A percentile compares a stretch with the other conserved stretches of the same genome.
These are phyloP conservation scores for Indicator maculatus DNA, from an alignment of 2,113 vertebrate genomes.

Conservation along the genomic window DNA sequence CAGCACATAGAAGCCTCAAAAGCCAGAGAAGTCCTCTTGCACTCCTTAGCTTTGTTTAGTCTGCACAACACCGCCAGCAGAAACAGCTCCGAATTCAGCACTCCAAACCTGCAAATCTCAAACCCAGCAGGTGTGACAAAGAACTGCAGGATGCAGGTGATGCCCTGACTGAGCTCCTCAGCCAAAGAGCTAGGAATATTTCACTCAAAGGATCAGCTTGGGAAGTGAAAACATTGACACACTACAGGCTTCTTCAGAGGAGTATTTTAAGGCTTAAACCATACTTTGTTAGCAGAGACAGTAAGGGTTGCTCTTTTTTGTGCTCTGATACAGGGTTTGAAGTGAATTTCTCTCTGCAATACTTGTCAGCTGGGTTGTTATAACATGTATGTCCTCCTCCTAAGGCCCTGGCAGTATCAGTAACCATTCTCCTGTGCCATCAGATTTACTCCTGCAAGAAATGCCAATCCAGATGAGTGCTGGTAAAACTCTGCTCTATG, in stretches of 20 bases:
- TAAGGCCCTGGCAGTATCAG: background rate
- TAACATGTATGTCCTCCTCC: background rate
- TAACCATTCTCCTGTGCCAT: background rate
- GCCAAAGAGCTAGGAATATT: background rate
- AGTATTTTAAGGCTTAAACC: background rate
- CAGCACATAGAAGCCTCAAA: conserved; percentile 60
- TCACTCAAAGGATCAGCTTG: background rate
- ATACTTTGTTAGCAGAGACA: background rate
- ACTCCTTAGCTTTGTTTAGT: conserved; percentile 57
- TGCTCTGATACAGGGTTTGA: background rate
- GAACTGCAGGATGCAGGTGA: background rate
- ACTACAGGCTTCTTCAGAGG: background rate
- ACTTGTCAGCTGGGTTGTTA: background rate
- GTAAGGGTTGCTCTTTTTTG: background rate
- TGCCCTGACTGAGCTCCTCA: background rate
- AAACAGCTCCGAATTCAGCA: conserved; percentile 82
- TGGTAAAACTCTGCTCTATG: background rate
- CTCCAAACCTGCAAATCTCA: conserved; percentile 86
- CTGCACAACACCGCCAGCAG: conserved; percentile 54
- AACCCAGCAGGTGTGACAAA: background rate
- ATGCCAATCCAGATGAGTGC: background rate
- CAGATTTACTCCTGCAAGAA: background rate
- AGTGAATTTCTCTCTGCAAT: background rate
- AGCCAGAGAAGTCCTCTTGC: conserved; percentile 64
- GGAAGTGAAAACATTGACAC: background rate